Conservation (phyloP, 2,888 invertebrate genomes). For the Eupithecia dodoneata region DNA sequence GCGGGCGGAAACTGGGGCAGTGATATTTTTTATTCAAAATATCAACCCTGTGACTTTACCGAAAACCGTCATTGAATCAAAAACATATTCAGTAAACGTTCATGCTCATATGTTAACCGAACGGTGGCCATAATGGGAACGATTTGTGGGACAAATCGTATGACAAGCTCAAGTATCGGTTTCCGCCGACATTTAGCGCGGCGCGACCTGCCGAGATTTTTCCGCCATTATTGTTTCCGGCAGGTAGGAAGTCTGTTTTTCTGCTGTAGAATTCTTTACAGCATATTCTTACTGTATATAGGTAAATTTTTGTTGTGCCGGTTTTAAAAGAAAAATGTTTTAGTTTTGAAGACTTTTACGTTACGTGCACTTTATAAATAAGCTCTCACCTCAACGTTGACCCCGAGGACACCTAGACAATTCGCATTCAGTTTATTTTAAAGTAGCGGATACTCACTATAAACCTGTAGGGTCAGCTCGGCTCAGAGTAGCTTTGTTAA, state of each 20-base stretch:
- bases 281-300: not conserved
- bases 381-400: not conserved
- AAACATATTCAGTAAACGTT: constrained; percentile 8
- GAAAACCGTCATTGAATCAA: not conserved
- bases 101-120: constrained; percentile 32
- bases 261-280: constrained; percentile 31
- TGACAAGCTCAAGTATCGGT: constrained; percentile 60
- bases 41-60: not conserved
- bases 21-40: constrained; percentile 1
- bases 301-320: not conserved
- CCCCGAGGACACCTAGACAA: not conserved
- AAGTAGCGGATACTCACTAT: constrained; percentile 33
- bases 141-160: constrained; percentile 63
- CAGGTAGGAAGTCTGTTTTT: constrained; percentile 60
- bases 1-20: not conserved
- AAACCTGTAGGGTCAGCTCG: constrained; percentile 62
- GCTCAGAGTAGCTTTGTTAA: constrained; percentile 78
- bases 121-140: constrained; percentile 43
- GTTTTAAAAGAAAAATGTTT: not conserved
- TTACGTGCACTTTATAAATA: not conserved
- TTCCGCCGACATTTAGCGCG: constrained; percentile 50
- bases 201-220: constrained; percentile 40
- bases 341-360: not conserved
- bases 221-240: constrained; percentile 58
- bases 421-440: constrained; percentile 25